Conservation (phyloP, 2,797 vertebrate species). For the Jordanella pulchra region DNA sequence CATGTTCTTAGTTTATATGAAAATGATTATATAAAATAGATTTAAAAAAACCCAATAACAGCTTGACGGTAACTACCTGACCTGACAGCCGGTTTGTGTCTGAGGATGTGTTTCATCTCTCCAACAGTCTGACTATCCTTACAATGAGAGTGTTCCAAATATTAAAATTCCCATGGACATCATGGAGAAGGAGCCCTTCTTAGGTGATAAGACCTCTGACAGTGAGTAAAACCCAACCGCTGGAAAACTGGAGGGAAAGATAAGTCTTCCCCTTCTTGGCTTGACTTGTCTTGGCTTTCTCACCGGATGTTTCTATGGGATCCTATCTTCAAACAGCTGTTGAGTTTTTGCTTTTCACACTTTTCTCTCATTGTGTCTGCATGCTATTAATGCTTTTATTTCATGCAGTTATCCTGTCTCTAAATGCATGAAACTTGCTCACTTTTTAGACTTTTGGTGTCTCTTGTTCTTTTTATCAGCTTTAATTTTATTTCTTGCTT, state of each 20-base stretch:
- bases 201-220: constrained; percentile 94
- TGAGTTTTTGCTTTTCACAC: constrained; percentile 7
- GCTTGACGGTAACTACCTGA: neutral
- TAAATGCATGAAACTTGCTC: constrained; percentile 23
- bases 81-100: constrained; percentile 7
- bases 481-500: neutral
- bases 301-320: constrained; percentile 10
- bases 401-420: neutral
- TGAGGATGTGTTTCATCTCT: constrained; percentile 62
- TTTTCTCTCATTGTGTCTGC: constrained; percentile 15
- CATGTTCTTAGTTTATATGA: no score
- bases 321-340: neutral
- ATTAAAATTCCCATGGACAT: constrained; percentile 99
- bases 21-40: no score
- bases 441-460: neutral
- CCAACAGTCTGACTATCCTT: constrained; percentile 97
- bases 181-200: constrained; percentile 98
- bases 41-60: no score
- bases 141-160: constrained; percentile 95
- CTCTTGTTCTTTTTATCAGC: neutral
- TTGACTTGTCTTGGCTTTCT: constrained; percentile 8
- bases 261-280: constrained; percentile 7
- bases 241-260: constrained; percentile 3
- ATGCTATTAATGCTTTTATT: constrained; percentile 18
- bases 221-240: constrained; percentile 90